These are phyloP conservation scores for Remorina albescens DNA, from an alignment of 2,797 vertebrate species.

Conservation along the genomic window DNA sequence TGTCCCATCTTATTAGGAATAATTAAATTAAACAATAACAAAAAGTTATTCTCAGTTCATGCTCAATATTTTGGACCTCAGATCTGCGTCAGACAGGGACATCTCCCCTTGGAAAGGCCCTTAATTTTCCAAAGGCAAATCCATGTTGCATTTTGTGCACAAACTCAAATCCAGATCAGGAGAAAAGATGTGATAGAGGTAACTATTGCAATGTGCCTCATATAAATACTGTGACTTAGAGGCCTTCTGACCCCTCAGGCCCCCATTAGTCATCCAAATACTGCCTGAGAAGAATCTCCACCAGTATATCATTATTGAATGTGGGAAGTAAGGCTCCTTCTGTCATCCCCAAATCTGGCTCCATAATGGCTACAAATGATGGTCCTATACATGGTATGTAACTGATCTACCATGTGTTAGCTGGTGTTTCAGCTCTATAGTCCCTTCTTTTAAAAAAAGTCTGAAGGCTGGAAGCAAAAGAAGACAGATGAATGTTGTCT, in stretches of 20 bases:
- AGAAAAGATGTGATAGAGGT: not conserved
- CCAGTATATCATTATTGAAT: slow-evolving; percentile 17
- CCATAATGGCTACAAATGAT: not conserved
- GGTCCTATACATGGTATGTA: too few relatives aligned
- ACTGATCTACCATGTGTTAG: not conserved
- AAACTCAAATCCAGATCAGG: not conserved
- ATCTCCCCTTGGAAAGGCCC: not conserved
- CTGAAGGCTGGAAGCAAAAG: not conserved
- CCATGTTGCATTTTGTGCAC: not conserved
- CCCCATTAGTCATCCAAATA: slow-evolving; percentile 20
- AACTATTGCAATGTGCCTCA: too few relatives aligned
- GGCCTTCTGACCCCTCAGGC: slow-evolving; percentile 7
- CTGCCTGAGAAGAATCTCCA: not conserved
- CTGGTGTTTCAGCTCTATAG: not conserved
- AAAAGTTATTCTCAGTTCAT: not conserved
- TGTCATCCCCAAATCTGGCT: not conserved
- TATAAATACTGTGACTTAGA: not conserved
- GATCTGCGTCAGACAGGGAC: not conserved
- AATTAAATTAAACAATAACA: not conserved
- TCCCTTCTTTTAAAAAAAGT: not conserved
- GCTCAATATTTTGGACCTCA: not conserved
- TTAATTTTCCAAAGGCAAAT: not conserved
- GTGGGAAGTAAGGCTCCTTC: slow-evolving; percentile 5
- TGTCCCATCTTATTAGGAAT: not conserved
- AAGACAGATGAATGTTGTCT: slow-evolving; percentile 3